These are phyloP conservation scores for Lasioglossum calceatum DNA, from an alignment of 2,888 invertebrate species.

Conservation along the genomic window DNA sequence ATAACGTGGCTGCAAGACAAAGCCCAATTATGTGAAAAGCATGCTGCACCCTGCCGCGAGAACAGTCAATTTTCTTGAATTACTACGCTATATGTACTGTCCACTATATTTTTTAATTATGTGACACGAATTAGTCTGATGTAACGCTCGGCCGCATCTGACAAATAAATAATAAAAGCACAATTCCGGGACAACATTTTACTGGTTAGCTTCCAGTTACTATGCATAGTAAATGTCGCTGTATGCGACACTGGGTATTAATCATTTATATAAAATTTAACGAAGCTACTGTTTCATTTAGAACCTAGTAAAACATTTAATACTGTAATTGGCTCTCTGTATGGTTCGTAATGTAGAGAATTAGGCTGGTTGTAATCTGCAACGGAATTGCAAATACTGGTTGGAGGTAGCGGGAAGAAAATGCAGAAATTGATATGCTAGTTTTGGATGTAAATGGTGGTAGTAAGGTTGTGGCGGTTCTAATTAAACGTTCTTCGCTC, in stretches of 20 bases:
- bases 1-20: background rate
- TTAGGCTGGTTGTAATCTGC: background rate
- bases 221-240: background rate
- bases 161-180: background rate
- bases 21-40: background rate
- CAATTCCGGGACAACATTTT: background rate
- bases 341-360: background rate
- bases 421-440: background rate
- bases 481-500: conserved; percentile 27
- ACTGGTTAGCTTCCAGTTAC: background rate
- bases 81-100: background rate
- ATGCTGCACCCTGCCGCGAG: background rate
- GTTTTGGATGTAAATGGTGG: background rate
- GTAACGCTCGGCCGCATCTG: background rate
- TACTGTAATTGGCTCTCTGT: background rate
- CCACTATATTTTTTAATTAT: background rate
- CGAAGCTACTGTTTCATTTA: background rate
- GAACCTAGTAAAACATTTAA: background rate
- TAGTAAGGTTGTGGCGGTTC: background rate
- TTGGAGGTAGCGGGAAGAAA: background rate
- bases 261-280: background rate
- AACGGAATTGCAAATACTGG: background rate
- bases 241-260: background rate
- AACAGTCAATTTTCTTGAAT: background rate
- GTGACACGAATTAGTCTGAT: background rate